A percentile compares a stretch with the other conserved stretches of the same genome.
phyloP scores from a whole-genome alignment of 2,797 vertebrate species.

The Paramormyrops hopkinsi region DNA sequence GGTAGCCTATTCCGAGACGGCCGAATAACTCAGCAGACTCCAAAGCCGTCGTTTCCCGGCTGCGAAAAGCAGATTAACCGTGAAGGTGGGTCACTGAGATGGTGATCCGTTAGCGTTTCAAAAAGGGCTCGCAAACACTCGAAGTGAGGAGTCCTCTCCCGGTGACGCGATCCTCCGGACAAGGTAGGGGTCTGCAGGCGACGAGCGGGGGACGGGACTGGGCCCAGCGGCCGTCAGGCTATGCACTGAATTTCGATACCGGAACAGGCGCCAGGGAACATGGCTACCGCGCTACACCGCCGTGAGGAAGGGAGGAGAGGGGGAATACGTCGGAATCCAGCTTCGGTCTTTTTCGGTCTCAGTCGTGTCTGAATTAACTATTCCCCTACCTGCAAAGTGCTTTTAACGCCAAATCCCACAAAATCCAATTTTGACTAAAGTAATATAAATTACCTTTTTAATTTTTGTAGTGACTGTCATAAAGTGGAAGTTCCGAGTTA shows the following conservation, averaged over 20 bases:
- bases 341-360: constrained; percentile 20
- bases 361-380: constrained; percentile 12
- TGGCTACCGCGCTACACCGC: constrained; percentile 65
- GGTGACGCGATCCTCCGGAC: constrained; percentile 29
- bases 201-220: constrained; percentile 27
- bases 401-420: neutral
- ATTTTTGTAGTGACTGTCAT: neutral
- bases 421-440: neutral
- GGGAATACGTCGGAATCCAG: constrained; percentile 40
- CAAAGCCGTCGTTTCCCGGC: constrained; percentile 47
- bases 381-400: neutral
- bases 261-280: constrained; percentile 72
- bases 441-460: neutral
- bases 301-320: constrained; percentile 34
- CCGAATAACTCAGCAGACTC: constrained; percentile 44
- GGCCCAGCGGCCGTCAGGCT: constrained; percentile 46
- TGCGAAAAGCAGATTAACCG: constrained; percentile 40
- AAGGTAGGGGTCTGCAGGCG: neutral
- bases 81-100: constrained; percentile 35
- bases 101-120: constrained; percentile 45
- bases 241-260: constrained; percentile 65
- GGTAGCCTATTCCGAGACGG: constrained; percentile 31
- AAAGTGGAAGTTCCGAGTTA: neutral
- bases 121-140: constrained; percentile 36
- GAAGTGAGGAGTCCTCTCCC: constrained; percentile 59